Percentiles rank a stretch among this genome's conserved stretches.
These are phyloP conservation scores for Pycnonotus jocosus DNA, from an alignment of 2,113 vertebrate genomes.

Conservation along the genomic window DNA sequence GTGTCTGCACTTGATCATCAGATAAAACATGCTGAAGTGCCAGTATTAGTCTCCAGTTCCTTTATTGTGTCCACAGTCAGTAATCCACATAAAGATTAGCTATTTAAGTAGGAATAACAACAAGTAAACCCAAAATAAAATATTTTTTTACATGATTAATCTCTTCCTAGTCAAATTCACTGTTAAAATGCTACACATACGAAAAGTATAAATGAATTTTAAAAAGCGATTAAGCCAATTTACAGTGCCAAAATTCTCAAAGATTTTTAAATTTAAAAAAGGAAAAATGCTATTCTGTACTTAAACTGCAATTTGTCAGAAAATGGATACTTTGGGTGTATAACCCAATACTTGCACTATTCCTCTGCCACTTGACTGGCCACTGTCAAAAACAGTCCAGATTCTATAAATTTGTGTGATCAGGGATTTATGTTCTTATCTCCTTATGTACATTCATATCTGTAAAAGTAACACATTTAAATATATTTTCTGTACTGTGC, in stretches of 20 bases:
- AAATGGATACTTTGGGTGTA: not conserved
- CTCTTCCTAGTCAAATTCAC: not conserved
- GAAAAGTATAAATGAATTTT: not conserved
- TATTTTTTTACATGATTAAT: not conserved
- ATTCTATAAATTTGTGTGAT: not conserved
- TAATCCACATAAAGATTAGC: not conserved
- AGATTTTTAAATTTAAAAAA: not conserved
- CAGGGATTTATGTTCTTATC: not conserved
- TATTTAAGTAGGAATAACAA: not conserved
- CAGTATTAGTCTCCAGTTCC: not conserved
- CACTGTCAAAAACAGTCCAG: not conserved
- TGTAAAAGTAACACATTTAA: not conserved
- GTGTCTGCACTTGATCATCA: not conserved
- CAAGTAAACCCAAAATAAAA: not conserved
- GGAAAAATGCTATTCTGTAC: not conserved
- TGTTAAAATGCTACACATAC: not conserved
- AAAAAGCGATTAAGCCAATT: not conserved
- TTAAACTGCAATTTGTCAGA: not conserved
- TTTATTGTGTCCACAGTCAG: not conserved
- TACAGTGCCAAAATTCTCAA: not conserved
- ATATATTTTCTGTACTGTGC: not conserved
- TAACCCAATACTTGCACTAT: not conserved
- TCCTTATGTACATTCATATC: not conserved
- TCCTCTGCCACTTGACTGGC: not conserved
- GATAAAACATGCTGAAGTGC: not conserved